Base-by-base conservation (phyloP, 2,888 invertebrate species). In the Hirtodrosophila histrioides region DNA sequence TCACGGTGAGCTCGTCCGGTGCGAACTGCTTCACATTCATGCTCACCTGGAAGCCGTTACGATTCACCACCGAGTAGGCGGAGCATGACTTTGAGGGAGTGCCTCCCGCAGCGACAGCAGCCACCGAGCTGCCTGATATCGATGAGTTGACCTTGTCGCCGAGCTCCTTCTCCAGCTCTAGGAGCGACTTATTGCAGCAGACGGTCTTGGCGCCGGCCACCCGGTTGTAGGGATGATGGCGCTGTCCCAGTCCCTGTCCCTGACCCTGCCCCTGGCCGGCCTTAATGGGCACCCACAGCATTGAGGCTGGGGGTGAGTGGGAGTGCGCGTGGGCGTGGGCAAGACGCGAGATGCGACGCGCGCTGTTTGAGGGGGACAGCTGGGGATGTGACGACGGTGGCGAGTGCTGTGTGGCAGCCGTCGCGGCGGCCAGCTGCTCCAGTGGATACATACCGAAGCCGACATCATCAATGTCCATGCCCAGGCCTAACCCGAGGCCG, bases 21-120 rank as follows among this genome's bases (percentile, higher is more conserved):
- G 93, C 92, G 83, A 96, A 97, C 79, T 96, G 95, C 88, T 95
- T 94, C 0, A 97, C 96, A 86, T 97, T 96, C 80, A 96, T 92
- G 81, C 93, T 94, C 36, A 95, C 94, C 88, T 95, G 94, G 69
- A 95, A 95, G 63, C 94, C 94, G 78, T 95, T 94, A 1, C 94
- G 78, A 64, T 77, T 77, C 23, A 77, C 74, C 49, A 77, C 77
- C 53, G 77, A 77, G 29, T 77, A 77, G 24, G 82, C 80, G 4
- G 88, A 74, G 5, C 83, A 31, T 55, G 63, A 37, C 40, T 69
- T 69, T 39, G 27, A 48, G 67, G 67, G 50, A 51, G 6, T 27
- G 40, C n/a, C 29, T 9, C 45, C 49, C 9, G 37, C 44, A 23
- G 10, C 29, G 23, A 56, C 46, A 12, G 44, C 41, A 2, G 17